phyloP scores from a whole-genome alignment of 2,888 invertebrate genomes.

The Melinaea menophilus region DNA sequence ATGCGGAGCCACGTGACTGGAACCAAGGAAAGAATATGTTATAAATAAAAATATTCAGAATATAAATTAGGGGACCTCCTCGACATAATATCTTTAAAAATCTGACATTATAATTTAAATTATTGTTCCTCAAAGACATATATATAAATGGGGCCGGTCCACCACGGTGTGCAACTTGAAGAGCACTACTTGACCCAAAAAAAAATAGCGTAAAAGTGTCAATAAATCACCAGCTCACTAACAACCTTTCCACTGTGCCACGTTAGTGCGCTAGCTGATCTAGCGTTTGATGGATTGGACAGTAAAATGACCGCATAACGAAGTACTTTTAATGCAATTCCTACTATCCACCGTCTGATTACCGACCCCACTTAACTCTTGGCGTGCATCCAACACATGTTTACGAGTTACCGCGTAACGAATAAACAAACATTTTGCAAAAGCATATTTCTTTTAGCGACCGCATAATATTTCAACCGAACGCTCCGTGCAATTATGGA shows the following conservation, averaged over 20 bases:
- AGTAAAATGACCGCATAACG: neutral
- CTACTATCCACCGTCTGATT: constrained; percentile 14
- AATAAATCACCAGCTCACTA: too few relatives aligned
- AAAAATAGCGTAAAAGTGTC: too few relatives aligned
- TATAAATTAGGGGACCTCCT: constrained; percentile 7
- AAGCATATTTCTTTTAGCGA: constrained; percentile 13
- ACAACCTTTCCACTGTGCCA: too few relatives aligned
- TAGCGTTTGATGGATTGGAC: neutral
- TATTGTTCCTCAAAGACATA: neutral
- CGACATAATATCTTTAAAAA: neutral
- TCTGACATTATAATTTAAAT: neutral
- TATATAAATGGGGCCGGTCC: too few relatives aligned
- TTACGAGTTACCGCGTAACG: constrained; percentile 11
- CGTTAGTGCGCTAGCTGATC: too few relatives aligned
- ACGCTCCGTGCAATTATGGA: constrained; percentile 7
- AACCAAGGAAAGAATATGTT: neutral
- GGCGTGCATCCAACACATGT: constrained; percentile 24
- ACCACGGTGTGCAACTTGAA: too few relatives aligned
- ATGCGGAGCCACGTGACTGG: constrained; percentile 35
- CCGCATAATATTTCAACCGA: constrained; percentile 15
- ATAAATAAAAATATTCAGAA: constrained; percentile 32
- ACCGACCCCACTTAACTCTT: constrained; percentile 13
- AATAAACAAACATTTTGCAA: constrained; percentile 15
- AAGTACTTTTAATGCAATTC: neutral
- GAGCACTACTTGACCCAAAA: too few relatives aligned